Percentiles rank a stretch among this genome's conserved stretches.
phyloP scores from a whole-genome alignment of 2,113 vertebrate species.

The Promerops cafer region DNA sequence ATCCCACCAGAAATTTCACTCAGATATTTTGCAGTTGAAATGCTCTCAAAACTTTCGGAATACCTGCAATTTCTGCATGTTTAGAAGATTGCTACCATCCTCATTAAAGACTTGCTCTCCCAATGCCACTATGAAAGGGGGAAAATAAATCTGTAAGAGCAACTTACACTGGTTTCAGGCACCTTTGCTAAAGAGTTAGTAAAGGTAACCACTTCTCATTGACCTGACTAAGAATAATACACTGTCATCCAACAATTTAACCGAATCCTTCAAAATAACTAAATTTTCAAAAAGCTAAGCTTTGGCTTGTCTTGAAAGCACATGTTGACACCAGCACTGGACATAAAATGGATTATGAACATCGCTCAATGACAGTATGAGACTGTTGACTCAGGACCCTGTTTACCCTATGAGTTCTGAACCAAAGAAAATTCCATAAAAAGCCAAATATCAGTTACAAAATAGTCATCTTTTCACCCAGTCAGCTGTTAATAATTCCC shows the following conservation, averaged over 20 bases:
- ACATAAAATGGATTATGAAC: background rate
- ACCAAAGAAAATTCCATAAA: background rate
- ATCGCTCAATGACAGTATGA: background rate
- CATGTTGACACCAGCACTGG: background rate
- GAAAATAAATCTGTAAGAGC: background rate
- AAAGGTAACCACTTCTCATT: background rate
- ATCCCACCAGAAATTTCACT: background rate
- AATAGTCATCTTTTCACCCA: background rate
- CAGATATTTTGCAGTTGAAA: background rate
- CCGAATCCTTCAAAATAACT: background rate
- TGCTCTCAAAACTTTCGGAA: slow-evolving; percentile 23
- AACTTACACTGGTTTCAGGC: background rate
- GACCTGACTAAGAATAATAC: background rate
- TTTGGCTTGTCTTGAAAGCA: background rate
- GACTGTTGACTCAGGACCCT: too few relatives aligned
- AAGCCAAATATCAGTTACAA: background rate
- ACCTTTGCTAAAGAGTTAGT: background rate
- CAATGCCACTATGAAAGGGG: background rate
- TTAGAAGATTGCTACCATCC: slow-evolving; percentile 49
- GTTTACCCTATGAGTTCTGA: background rate
- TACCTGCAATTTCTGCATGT: background rate
- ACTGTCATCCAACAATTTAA: background rate
- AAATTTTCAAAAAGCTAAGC: background rate
- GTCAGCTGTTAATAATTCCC: background rate
- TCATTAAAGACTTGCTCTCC: slow-evolving; percentile 53